Base-by-base conservation (phyloP, 2,113 vertebrate species). In the Psittacula cyanocephala region DNA sequence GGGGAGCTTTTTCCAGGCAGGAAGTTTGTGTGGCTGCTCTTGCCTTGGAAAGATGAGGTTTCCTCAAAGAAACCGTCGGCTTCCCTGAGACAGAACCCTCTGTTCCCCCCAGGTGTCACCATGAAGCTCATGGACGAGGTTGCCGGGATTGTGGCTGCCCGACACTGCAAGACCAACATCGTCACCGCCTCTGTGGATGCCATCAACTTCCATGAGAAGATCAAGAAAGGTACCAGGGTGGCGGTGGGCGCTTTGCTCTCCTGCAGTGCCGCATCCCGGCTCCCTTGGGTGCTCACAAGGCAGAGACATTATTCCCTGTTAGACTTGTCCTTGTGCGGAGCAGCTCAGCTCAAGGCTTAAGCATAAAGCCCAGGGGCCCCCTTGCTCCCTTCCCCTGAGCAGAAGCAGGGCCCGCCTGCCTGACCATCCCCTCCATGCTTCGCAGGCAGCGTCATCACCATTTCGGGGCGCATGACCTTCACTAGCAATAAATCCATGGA, bases 61-160 rank as follows among this genome's bases (percentile, higher is more conserved):
- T 74, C 39, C 53, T 17, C 13, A 41, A 1, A 49, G 53, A 69
- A 78, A 74, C 23, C 43, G 27, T 39, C 1, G 3, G 13, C n/a
- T 31, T 80, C 39, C 27, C 47, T 91, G 37, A 92, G n/a, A 79
- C 1, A 10, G 17, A 28, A 28, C 63, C 24, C 72, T 78, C 50
- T 91, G 49, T 88, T 71, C 28, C 79, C 62, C 35, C 8, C 97
- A 99, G 99, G 99, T 43, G 99, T 99, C 93, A 99, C 99, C 89
- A 99, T 99, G 99, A 99, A 99, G 97, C 97, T 99, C 90, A 99
- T 99, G 99, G 99, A 99, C 0, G 99, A 99, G 82, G 99, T 99
- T 0, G 99, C 99, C 0, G 99, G 99, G 37, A 99, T 99, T 3
- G 99, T 99, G 75, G 99, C 99, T 0, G 98, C 98, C 5, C 99